Conservation (phyloP, 2,113 vertebrate genomes). For the Triplophysa tibetana region DNA sequence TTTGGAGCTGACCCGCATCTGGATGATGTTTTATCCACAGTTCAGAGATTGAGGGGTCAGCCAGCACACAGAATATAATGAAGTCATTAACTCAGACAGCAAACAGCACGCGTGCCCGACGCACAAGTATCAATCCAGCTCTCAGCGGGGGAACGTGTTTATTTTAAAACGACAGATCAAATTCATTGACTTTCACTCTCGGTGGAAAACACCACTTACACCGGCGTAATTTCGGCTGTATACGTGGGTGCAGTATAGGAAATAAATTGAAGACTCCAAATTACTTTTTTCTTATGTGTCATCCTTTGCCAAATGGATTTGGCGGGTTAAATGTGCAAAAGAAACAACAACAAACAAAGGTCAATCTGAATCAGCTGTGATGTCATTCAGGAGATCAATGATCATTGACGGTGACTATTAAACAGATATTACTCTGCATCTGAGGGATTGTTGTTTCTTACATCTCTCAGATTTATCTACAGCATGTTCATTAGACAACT, state of each 20-base stretch:
- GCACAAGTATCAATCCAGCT: slow-evolving; percentile 23
- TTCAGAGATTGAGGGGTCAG: slow-evolving; percentile 20
- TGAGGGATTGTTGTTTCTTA: no score
- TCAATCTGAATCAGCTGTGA: no score
- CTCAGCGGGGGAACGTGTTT: slow-evolving; percentile 37
- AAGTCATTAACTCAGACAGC: slow-evolving; percentile 51
- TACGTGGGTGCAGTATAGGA: not conserved
- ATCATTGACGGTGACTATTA: no score
- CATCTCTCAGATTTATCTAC: not conserved
- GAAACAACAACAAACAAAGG: not conserved
- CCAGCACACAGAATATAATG: slow-evolving; percentile 37
- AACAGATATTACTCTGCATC: no score
- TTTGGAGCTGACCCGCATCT: slow-evolving; percentile 36
- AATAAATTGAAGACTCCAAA: not conserved
- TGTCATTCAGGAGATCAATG: no score
- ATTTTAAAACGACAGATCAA: slow-evolving; percentile 46
- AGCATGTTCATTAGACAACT: no score
- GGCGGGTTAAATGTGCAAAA: no score
- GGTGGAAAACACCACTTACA: not conserved
- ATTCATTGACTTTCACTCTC: slow-evolving; percentile 30
- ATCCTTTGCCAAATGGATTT: no score
- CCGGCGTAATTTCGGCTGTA: not conserved
- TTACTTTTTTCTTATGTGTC: not conserved
- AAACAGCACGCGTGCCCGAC: slow-evolving; percentile 4
- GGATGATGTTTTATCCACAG: slow-evolving; percentile 29